These are phyloP conservation scores for Tamandua tetradactyla DNA, from an alignment of 2,797 vertebrate species.

Conservation along the genomic window DNA sequence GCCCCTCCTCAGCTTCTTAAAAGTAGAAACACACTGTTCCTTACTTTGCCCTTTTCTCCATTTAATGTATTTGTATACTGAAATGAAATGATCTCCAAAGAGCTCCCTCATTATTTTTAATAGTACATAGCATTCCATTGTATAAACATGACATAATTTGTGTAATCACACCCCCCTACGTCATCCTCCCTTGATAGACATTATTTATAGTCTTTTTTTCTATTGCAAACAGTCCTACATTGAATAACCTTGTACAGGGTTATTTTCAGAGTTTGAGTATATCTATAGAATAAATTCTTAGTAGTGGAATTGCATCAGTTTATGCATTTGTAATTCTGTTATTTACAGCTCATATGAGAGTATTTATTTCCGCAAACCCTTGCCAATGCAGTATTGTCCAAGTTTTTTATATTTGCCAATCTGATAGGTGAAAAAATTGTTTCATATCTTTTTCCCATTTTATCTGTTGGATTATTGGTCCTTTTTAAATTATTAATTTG, in stretches of 20 bases:
- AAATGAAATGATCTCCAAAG: conserved; percentile 1
- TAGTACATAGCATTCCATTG: not conserved
- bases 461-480: not conserved
- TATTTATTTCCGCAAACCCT: not conserved
- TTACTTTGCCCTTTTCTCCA: not conserved
- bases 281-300: conserved; percentile 22
- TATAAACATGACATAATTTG: conserved; percentile 20
- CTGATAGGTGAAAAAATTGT: conserved; percentile 1
- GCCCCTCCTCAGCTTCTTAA: not conserved
- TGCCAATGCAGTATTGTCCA: not conserved
- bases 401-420: not conserved
- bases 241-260: not conserved
- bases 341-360: conserved; percentile 34
- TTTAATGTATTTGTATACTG: not conserved
- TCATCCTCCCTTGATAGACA: not conserved
- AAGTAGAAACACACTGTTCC: not conserved
- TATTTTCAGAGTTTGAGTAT: not conserved
- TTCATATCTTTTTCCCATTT: conserved; percentile 8
- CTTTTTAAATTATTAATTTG: not conserved
- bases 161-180: not conserved
- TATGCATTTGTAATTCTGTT: not conserved
- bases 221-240: not conserved
- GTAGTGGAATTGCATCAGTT: not conserved
- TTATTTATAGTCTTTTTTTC: not conserved
- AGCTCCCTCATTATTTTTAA: not conserved